Base-by-base conservation (phyloP, 2,888 invertebrate genomes). In the Idaea biselata region DNA sequence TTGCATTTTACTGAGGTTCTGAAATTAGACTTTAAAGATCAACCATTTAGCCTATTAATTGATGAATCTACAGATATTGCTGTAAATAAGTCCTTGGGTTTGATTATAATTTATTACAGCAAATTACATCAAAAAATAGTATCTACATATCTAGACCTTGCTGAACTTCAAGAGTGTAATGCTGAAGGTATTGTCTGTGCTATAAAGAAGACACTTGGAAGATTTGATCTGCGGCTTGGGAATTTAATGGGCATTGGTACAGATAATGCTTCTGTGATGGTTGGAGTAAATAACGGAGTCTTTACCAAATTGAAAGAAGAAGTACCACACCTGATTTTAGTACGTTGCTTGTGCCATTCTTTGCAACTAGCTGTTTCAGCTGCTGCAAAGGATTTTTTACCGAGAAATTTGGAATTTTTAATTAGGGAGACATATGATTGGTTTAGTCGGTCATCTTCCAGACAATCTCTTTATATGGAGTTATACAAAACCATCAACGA, bases 311-410 rank as follows among this genome's bases (percentile, higher is more conserved):
- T 82, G 59, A 82, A 81, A 74, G 58, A 62, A 64, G 69, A 76
- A 17, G 54, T 74, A 14, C 77, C 79, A 18, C 62, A 74, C 62
- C 61, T 79, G 60, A 68, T 76, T 69, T 71, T 81, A 62, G 72
- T 81, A 16, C 67, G 75, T 55, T 81, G 83, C 68, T 68, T 82
- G 3, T 83, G 83, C 63, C 83, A 84, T 68, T 82, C 80, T 32
- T 63, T 84, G 62, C 68, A 72, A 67, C 56, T 70, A 17, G 72
- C 69, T 8, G 68, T 72, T 11, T 68, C 69, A 16, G 66, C 63
- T 33, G 69, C 57, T 25, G 44, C 72, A 58, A 65, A 67, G 59
- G 58, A 69, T 11, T 65, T 64, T 63, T 61, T 71, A 60, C 71
- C 71, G n/a, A 70, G 79, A 62, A 77, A 81, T 76, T 60, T 81